Conservation (phyloP, 2,888 invertebrate species). For the Geotrupes spiniger region DNA sequence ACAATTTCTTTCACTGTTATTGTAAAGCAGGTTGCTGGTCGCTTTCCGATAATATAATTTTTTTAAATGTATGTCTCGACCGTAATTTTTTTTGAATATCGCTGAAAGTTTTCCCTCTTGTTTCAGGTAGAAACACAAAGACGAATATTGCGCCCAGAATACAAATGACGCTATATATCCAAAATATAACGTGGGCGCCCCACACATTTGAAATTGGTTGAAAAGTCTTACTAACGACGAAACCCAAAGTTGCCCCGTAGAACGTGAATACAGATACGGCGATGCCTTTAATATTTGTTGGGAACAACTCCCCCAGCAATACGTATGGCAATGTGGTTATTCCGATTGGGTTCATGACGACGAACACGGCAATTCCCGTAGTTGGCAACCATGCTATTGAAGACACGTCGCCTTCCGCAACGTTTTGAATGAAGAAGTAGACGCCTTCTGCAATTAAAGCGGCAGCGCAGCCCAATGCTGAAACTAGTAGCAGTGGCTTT, state of each 20-base stretch:
- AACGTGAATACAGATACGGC: slow-evolving; percentile 60
- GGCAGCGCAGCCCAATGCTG: slow-evolving; percentile 56
- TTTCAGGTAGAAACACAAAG: slow-evolving; percentile 59
- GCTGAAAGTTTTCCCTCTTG: slow-evolving; percentile 60
- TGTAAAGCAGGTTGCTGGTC: too few species aligned
- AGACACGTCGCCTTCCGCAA: slow-evolving; percentile 44
- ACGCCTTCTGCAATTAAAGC: slow-evolving; percentile 53
- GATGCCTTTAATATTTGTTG: slow-evolving; percentile 60
- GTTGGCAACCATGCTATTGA: slow-evolving; percentile 55
- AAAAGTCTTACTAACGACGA: slow-evolving; percentile 59
- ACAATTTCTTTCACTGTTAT: too few species aligned
- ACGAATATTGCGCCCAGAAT: slow-evolving; percentile 59
- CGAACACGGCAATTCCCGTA: slow-evolving; percentile 57
- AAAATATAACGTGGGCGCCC: slow-evolving; percentile 60
- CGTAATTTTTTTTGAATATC: slow-evolving; percentile 52
- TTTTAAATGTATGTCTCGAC: too few species aligned
- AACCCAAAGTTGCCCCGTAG: slow-evolving; percentile 57
- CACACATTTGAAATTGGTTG: slow-evolving; percentile 56
- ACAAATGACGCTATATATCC: slow-evolving; percentile 56
- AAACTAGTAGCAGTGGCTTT: slow-evolving; percentile 54
- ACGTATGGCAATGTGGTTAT: slow-evolving; percentile 61
- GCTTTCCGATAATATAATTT: too few species aligned
- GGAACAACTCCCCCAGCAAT: slow-evolving; percentile 63
- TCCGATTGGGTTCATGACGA: slow-evolving; percentile 59
- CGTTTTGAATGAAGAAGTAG: slow-evolving; percentile 57